Conservation (phyloP, 1,140 invertebrate genomes). For the Drosophila sp. region DNA sequence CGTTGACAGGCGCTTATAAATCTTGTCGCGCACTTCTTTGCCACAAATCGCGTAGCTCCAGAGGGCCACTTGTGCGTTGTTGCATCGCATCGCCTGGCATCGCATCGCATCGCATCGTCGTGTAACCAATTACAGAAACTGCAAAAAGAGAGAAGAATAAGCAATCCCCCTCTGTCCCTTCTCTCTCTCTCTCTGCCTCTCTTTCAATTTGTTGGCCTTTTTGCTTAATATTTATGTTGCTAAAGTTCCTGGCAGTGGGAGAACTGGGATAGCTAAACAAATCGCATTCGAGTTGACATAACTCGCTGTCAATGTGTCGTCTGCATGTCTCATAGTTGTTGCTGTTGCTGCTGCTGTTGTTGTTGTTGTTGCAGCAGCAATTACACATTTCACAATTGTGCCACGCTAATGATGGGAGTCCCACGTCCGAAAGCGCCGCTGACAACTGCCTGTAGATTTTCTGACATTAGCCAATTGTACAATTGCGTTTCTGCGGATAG, state of each 20-base stretch:
- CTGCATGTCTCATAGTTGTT: constrained; percentile 71
- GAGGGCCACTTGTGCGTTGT: constrained; percentile 64
- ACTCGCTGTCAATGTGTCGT: constrained; percentile 79
- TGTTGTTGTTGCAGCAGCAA: constrained; percentile 67
- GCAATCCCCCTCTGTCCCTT: not conserved
- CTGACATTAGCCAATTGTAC: constrained; percentile 79
- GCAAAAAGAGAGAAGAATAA: constrained; percentile 29
- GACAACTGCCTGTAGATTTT: constrained; percentile 77
- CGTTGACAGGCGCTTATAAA: constrained; percentile 80
- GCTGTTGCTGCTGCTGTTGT: constrained; percentile 40
- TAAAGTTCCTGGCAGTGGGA: constrained; percentile 61
- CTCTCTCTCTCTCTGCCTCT: not conserved
- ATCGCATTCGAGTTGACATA: constrained; percentile 77
- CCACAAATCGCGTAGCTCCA: constrained; percentile 24
- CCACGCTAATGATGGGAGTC: constrained; percentile 81
- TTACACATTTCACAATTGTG: constrained; percentile 81
- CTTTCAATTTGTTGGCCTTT: constrained; percentile 14
- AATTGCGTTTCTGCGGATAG: constrained; percentile 61
- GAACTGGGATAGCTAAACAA: constrained; percentile 63
- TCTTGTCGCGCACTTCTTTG: constrained; percentile 75
- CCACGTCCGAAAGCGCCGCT: constrained; percentile 69
- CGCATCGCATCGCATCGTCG: constrained; percentile 22
- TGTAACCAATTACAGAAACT: constrained; percentile 73
- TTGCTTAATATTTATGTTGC: constrained; percentile 64
- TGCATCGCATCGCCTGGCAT: not conserved